Conservation (phyloP, 2,797 vertebrate genomes). For the Gallirallus australis region DNA sequence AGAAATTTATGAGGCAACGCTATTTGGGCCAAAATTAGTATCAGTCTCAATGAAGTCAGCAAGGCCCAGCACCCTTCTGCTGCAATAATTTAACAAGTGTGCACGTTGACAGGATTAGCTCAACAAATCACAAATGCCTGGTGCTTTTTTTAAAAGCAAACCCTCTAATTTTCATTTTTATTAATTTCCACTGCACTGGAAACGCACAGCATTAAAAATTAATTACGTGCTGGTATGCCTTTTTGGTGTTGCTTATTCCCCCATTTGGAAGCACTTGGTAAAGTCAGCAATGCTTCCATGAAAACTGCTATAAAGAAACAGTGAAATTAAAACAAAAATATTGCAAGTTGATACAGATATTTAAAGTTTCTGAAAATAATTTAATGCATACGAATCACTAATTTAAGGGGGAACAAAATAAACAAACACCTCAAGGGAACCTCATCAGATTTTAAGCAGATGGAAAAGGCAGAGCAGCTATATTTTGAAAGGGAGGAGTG, state of each 20-base stretch:
- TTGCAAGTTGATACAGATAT: neutral
- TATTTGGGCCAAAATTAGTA: slow-evolving; percentile 9
- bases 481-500: neutral
- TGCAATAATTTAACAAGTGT: neutral
- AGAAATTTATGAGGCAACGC: neutral
- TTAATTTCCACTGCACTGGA: neutral
- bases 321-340: neutral
- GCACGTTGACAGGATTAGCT: neutral
- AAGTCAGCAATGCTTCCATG: neutral
- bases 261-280: neutral
- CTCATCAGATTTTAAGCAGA: neutral
- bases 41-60: neutral
- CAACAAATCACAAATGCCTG: neutral
- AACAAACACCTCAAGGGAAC: neutral
- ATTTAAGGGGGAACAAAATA: neutral
- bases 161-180: neutral
- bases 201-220: neutral
- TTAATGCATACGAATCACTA: neutral
- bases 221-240: neutral
- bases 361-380: neutral
- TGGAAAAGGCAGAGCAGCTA: neutral
- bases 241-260: neutral
- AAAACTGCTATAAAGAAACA: neutral
- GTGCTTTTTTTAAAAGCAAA: neutral
- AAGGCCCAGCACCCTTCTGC: neutral